phyloP scores from a whole-genome alignment of 2,113 vertebrate species.

The Corythornis cristatus region DNA sequence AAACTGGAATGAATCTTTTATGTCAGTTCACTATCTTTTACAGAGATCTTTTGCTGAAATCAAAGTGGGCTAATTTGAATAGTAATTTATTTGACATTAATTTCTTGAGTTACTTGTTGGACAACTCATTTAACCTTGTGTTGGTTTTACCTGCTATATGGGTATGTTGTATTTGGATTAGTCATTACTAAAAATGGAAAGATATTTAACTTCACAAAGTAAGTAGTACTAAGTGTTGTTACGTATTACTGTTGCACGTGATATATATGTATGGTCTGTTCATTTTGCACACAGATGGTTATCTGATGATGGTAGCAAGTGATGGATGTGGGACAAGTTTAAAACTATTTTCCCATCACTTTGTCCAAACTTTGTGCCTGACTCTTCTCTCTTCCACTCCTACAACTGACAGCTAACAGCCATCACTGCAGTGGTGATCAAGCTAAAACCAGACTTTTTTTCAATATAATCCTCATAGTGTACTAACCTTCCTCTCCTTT shows the following conservation, averaged over 20 bases:
- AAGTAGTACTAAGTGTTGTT: background rate
- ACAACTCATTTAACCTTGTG: background rate
- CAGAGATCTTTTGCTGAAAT: background rate
- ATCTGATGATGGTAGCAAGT: background rate
- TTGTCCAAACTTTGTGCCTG: background rate
- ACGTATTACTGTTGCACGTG: background rate
- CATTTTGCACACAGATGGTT: background rate
- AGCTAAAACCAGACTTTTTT: background rate
- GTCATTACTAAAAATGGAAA: background rate
- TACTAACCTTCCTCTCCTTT: background rate
- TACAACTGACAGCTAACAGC: background rate
- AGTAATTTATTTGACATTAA: background rate
- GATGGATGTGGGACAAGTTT: background rate
- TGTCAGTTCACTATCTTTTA: background rate
- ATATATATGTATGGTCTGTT: background rate
- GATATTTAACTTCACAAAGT: background rate
- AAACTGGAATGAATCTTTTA: background rate
- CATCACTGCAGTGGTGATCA: background rate
- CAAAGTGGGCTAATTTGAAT: background rate
- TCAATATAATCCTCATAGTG: background rate
- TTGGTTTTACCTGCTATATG: background rate
- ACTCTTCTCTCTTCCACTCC: background rate
- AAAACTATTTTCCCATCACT: background rate
- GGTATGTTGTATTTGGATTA: background rate
- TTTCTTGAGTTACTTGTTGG: background rate